phyloP scores from a whole-genome alignment of 1,140 invertebrate genomes.

The Diorhabda elongata region DNA sequence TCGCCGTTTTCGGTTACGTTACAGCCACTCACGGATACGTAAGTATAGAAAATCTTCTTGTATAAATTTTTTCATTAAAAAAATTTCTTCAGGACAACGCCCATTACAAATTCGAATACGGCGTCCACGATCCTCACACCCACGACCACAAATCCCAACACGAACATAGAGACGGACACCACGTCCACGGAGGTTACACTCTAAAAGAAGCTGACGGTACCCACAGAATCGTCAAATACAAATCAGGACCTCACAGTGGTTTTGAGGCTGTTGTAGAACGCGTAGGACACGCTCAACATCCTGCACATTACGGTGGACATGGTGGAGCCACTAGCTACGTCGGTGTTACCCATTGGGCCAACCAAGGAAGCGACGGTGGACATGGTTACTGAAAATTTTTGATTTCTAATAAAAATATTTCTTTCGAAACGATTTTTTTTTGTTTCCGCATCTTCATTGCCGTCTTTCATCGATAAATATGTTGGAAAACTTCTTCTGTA shows the following conservation, averaged over 20 bases:
- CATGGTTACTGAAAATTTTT: background rate
- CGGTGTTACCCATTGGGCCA: conserved; percentile 14
- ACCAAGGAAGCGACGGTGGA: background rate
- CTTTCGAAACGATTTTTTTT: too few relatives aligned
- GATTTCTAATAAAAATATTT: too few relatives aligned
- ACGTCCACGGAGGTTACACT: conserved; percentile 48
- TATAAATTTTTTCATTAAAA: too few relatives aligned
- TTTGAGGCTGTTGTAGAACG: conserved; percentile 37
- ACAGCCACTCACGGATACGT: too few relatives aligned
- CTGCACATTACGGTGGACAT: conserved; percentile 24
- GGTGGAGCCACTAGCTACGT: conserved; percentile 12
- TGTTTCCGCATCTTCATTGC: too few relatives aligned
- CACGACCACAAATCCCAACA: conserved; percentile 50
- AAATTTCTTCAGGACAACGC: conserved; percentile 11
- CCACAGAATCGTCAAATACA: conserved; percentile 49
- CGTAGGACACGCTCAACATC: conserved; percentile 34
- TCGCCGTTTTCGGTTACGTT: too few relatives aligned
- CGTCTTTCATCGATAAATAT: too few relatives aligned
- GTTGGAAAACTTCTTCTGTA: too few relatives aligned
- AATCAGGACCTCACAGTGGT: conserved; percentile 45
- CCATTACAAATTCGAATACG: conserved; percentile 50
- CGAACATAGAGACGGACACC: conserved; percentile 50
- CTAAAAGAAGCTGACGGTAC: conserved; percentile 49
- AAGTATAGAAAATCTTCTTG: too few relatives aligned
- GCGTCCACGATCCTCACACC: conserved; percentile 49